These are phyloP conservation scores for Cacoxenus indagator DNA, from an alignment of 2,888 invertebrate genomes.

Conservation along the genomic window DNA sequence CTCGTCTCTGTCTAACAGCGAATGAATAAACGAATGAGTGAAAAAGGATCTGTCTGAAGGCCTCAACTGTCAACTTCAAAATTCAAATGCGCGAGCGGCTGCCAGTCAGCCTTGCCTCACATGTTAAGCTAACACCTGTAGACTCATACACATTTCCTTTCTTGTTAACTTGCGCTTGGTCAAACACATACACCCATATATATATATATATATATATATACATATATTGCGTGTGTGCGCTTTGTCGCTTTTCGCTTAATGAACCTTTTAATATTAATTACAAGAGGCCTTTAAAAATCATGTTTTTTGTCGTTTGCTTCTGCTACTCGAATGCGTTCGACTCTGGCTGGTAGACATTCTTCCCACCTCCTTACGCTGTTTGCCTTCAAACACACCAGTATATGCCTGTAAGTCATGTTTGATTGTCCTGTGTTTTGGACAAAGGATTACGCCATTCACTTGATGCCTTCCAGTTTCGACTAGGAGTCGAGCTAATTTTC, in stretches of 20 bases:
- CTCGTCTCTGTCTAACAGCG: conserved; percentile 10
- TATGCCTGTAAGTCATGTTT: too few species aligned
- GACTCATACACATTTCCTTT: background rate
- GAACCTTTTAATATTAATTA: conserved; percentile 56
- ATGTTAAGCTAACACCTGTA: background rate
- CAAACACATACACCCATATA: background rate
- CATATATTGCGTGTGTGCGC: background rate
- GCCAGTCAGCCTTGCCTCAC: background rate
- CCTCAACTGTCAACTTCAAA: conserved; percentile 13
- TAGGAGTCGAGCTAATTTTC: background rate
- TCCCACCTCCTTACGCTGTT: background rate
- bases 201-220: background rate
- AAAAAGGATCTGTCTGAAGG: background rate
- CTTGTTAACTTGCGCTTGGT: background rate
- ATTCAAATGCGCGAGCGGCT: background rate
- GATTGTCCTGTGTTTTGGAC: background rate
- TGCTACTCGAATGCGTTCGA: background rate
- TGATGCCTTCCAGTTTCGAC: background rate
- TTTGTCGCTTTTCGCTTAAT: conserved; percentile 45
- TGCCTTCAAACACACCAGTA: background rate
- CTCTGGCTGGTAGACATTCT: background rate
- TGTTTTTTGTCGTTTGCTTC: background rate
- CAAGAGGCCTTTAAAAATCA: conserved; percentile 37
- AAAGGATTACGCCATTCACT: background rate
- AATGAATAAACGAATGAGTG: background rate